Evolutionary conservation across 2,113 vertebrate species (phyloP).

Genomic region (Phoxinus phoxinus): DNA sequence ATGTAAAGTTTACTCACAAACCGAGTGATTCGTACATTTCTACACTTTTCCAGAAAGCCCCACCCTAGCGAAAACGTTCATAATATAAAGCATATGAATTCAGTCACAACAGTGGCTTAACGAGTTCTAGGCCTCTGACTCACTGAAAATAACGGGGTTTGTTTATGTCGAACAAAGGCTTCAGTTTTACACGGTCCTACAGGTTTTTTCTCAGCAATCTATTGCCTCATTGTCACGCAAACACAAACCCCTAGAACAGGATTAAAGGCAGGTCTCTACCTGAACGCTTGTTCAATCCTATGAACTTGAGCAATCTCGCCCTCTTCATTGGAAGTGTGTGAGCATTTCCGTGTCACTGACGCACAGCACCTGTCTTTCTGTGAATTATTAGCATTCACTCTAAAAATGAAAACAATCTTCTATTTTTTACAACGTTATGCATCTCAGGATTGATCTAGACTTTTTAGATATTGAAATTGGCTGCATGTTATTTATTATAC

Average conservation of each 20-base stretch:
- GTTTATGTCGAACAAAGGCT: constrained; percentile 14
- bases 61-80: constrained; percentile 36
- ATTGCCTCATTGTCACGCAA: constrained; percentile 32
- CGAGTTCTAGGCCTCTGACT: constrained; percentile 29
- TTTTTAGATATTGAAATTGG: too few relatives aligned
- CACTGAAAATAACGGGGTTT: constrained; percentile 24
- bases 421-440: not conserved
- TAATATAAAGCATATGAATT: constrained; percentile 48
- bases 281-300: not conserved
- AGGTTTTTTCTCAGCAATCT: constrained; percentile 20
- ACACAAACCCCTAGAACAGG: not conserved
- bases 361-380: constrained; percentile 15
- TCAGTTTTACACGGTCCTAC: not conserved
- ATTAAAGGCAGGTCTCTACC: constrained; percentile 33
- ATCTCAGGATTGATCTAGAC: not conserved
- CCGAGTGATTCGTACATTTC: not conserved
- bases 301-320: constrained; percentile 4
- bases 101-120: constrained; percentile 33
- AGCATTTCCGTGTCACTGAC: constrained; percentile 11
- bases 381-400: not conserved
- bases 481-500: too few relatives aligned
- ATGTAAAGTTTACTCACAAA: constrained; percentile 32
- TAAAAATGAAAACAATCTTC: not conserved
- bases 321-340: constrained; percentile 19
- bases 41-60: constrained; percentile 22